phyloP scores from a whole-genome alignment of 2,888 invertebrate species.

The Ochropacha duplaris region DNA sequence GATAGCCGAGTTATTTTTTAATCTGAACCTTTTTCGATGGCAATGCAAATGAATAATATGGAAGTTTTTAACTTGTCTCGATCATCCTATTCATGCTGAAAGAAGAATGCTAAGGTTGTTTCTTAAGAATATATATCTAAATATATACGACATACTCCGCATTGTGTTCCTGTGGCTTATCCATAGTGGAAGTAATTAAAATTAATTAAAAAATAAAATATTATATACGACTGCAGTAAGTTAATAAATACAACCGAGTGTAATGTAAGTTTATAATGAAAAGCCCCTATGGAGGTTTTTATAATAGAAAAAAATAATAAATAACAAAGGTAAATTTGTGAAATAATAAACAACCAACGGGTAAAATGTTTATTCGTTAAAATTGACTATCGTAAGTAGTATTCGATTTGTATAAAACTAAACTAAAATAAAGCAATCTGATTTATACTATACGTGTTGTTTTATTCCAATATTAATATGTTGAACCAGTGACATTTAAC shows the following conservation, averaged over 20 bases:
- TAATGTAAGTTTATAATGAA: conserved; percentile 80
- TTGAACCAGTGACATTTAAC: neutral
- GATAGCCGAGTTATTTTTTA: conserved; percentile 9
- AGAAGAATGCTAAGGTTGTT: conserved; percentile 7
- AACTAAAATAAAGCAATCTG: conserved; percentile 83
- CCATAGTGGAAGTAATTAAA: conserved; percentile 63
- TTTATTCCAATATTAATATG: conserved; percentile 47
- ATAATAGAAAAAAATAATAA: conserved; percentile 69
- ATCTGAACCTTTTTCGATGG: neutral
- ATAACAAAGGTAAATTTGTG: conserved; percentile 82
- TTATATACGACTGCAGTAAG: conserved; percentile 73
- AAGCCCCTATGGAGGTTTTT: conserved; percentile 82
- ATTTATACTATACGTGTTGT: conserved; percentile 75
- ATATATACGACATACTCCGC: conserved; percentile 48
- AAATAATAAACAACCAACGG: conserved; percentile 72
- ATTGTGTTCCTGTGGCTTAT: conserved; percentile 75
- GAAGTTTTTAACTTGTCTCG: too few relatives aligned
- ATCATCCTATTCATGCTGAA: neutral
- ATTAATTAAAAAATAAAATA: conserved; percentile 58
- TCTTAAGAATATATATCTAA: conserved; percentile 23
- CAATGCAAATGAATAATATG: neutral
- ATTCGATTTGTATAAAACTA: conserved; percentile 83
- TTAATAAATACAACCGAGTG: conserved; percentile 59
- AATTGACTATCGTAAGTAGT: conserved; percentile 82
- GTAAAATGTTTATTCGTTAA: conserved; percentile 81